phyloP scores from a whole-genome alignment of 1,140 invertebrate species.

The Hyposmocoma kahamanoa region DNA sequence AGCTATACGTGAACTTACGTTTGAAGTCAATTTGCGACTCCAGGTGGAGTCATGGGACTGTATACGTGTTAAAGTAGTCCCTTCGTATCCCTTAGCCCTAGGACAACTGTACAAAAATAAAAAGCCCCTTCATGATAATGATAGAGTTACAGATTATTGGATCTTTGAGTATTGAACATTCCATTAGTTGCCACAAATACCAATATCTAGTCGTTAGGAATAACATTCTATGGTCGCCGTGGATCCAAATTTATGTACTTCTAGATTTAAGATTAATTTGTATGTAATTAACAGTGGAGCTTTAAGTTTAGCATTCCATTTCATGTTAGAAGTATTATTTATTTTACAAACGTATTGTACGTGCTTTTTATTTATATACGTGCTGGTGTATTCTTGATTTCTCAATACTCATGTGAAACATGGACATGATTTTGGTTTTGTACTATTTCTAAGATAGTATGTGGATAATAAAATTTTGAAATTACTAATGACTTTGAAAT shows the following conservation, averaged over 20 bases:
- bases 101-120: too few relatives aligned
- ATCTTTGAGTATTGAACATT: too few relatives aligned
- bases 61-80: too few relatives aligned
- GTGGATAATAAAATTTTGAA: slow-evolving; percentile 34
- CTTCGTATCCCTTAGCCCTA: too few relatives aligned
- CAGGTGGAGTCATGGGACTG: too few relatives aligned
- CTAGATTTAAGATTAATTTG: background rate
- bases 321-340: slow-evolving; percentile 18
- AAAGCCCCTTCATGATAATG: too few relatives aligned
- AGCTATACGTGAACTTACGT: too few relatives aligned
- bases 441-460: slow-evolving; percentile 36
- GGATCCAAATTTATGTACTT: background rate
- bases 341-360: slow-evolving; percentile 7
- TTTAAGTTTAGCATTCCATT: slow-evolving; percentile 26
- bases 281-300: slow-evolving; percentile 1
- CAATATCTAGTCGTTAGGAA: too few relatives aligned
- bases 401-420: slow-evolving; percentile 59
- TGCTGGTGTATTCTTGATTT: background rate
- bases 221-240: too few relatives aligned
- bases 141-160: too few relatives aligned
- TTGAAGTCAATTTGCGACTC: too few relatives aligned
- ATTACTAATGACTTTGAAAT: slow-evolving; percentile 5
- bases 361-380: background rate
- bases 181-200: too few relatives aligned
- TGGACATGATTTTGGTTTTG: slow-evolving; percentile 32